A percentile compares a stretch with the other conserved stretches of the same genome.
These are phyloP conservation scores for Nomada lathburiana DNA, from an alignment of 2,888 invertebrate genomes.

Conservation along the genomic window DNA sequence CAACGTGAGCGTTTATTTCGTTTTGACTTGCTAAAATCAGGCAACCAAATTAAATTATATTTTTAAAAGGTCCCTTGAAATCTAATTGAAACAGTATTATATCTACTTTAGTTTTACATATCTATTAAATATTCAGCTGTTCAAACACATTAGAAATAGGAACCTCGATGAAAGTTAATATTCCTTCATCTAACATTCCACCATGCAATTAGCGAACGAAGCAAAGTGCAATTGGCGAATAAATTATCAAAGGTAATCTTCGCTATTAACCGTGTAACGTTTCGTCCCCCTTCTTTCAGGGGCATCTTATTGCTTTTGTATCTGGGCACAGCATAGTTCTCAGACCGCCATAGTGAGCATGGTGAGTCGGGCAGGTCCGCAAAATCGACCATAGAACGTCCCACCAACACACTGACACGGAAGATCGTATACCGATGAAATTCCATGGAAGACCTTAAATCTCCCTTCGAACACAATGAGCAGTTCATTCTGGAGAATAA, in stretches of 20 bases:
- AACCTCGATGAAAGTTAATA: neutral
- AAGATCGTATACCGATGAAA: slow-evolving; percentile 22
- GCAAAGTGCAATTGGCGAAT: slow-evolving; percentile 34
- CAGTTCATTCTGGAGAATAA: slow-evolving; percentile 57
- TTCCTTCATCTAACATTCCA: slow-evolving; percentile 30
- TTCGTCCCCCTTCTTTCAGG: slow-evolving; percentile 25
- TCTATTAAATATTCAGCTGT: no score
- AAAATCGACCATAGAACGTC: slow-evolving; percentile 36
- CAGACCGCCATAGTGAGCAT: slow-evolving; percentile 8
- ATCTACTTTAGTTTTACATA: no score
- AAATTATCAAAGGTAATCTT: slow-evolving; percentile 53
- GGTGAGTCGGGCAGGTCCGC: slow-evolving; percentile 10
- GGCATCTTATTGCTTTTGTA: slow-evolving; percentile 1
- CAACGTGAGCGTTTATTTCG: neutral
- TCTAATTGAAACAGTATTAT: no score
- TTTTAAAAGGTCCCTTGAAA: no score
- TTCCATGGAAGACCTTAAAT: slow-evolving; percentile 63
- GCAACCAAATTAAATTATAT: no score
- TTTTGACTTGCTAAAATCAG: no score
- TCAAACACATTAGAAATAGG: neutral
- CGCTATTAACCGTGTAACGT: slow-evolving; percentile 36
- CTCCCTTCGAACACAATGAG: slow-evolving; percentile 63
- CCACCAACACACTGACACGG: slow-evolving; percentile 28
- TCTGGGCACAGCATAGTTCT: slow-evolving; percentile 28
- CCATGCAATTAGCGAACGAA: slow-evolving; percentile 33